phyloP scores from a whole-genome alignment of 1,140 invertebrate genomes.

The Cotesia glomerata region DNA sequence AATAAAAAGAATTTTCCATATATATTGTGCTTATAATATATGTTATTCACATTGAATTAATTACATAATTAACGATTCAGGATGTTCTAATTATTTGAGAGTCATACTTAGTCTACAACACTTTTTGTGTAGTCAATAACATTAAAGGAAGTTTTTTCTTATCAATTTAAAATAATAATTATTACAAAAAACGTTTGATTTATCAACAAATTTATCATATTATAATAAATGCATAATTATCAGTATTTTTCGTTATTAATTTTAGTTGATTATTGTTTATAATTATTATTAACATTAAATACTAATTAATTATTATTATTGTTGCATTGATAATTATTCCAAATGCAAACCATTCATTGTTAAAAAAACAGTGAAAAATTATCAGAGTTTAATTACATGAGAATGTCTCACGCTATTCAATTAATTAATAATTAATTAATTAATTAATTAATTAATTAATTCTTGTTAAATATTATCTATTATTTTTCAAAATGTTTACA shows the following conservation, averaged over 20 bases:
- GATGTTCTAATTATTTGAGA: neutral
- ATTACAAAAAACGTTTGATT: conserved; percentile 14
- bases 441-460: neutral
- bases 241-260: neutral
- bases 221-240: neutral
- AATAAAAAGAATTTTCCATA: conserved; percentile 27
- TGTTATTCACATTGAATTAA: conserved; percentile 59
- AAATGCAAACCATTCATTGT: conserved; percentile 3
- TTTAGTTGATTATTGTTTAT: neutral
- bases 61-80: conserved; percentile 51
- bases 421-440: neutral
- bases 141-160: neutral
- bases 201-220: conserved; percentile 8
- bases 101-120: neutral
- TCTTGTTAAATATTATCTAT: neutral
- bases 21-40: conserved; percentile 47
- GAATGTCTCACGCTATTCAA: neutral
- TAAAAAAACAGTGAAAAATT: conserved; percentile 16
- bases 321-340: neutral
- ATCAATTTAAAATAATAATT: neutral
- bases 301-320: neutral
- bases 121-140: neutral
- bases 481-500: neutral
- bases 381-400: neutral
- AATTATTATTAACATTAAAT: neutral